Base-by-base conservation (phyloP, 1,140 invertebrate species). In the Heliconius congener region DNA sequence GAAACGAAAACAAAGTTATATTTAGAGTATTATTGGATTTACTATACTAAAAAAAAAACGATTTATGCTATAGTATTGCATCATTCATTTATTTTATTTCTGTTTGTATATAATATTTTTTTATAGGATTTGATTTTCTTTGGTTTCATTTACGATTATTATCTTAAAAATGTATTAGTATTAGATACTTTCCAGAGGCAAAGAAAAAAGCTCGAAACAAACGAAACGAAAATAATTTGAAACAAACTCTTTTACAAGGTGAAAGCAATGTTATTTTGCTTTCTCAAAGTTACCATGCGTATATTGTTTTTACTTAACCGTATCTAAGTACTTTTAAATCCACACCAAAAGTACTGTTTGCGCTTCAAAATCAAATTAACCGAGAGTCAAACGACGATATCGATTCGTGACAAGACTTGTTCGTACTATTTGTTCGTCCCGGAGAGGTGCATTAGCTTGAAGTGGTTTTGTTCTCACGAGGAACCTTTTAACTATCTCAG, bases 391-490 rank as follows among this genome's bases (percentile, higher is more conserved):
- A 82, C 80, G 81, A 82, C 82, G 77, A 81, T 81, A 84, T 85
- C 80, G 82, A 85, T 84, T 88, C 89, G 88, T 89, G 89, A 91
- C 87, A 83, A 78, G 83, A 85, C 81, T 78, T 84, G 78, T 82
- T 86, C 83, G 83, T 84, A 86, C 82, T 88, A 87, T 88, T 89
- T 88, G 87, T 90, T 80, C 82, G 85, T 77, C 79, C 73, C 72
- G 79, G 80, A 81, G 85, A 87, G 86, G 86, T 91, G 88, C 88
- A 91, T 92, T 89, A 90, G 79, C 84, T 87, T 93, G 88, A 93
- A 92, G 88, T 91, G 89, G 87, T 82, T 85, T 85, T 82, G 88
- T 93, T 93, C 91, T 92, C 90, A 93, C 91, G 88, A 90, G 83
- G 84, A 89, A 89, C 89, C 87, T 90, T 88, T 92, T 90, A 90